Evolutionary conservation across 2,113 vertebrate species (phyloP).

Genomic region (Lucifuga dentata): DNA sequence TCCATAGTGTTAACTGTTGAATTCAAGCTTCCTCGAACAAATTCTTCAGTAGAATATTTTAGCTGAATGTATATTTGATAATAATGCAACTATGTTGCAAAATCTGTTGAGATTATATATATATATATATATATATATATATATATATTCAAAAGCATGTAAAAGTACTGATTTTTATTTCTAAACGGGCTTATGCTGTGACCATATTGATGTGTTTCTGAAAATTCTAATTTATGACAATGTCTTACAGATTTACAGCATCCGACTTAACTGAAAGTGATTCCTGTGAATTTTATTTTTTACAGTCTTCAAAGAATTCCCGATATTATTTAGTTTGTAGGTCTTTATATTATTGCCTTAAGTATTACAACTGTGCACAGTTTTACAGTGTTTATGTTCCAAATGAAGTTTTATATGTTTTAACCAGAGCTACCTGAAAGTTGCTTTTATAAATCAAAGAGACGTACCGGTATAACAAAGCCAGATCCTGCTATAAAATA

Average conservation of each 20-base stretch:
- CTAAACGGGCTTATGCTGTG: slow-evolving; percentile 58
- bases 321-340: slow-evolving; percentile 50
- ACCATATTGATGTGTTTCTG: slow-evolving; percentile 8
- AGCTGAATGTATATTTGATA: slow-evolving; percentile 67
- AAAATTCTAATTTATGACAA: slow-evolving; percentile 13
- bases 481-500: slow-evolving; percentile 46
- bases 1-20: slow-evolving; percentile 52
- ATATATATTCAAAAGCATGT: slow-evolving; percentile 58
- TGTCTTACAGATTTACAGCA: slow-evolving; percentile 48
- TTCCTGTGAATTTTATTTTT: slow-evolving; percentile 51
- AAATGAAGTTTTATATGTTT: slow-evolving; percentile 77
- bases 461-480: slow-evolving; percentile 58
- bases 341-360: slow-evolving; percentile 75
- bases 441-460: slow-evolving; percentile 68
- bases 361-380: slow-evolving; percentile 71
- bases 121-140: slow-evolving; percentile 54
- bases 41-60: slow-evolving; percentile 64
- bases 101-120: slow-evolving; percentile 45
- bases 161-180: slow-evolving; percentile 54
- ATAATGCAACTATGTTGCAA: slow-evolving; percentile 71
- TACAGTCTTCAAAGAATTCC: slow-evolving; percentile 51
- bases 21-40: slow-evolving; percentile 35
- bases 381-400: slow-evolving; percentile 66
- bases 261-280: slow-evolving; percentile 34
- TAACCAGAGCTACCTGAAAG: slow-evolving; percentile 49